Evolutionary conservation across 2,113 vertebrate genomes (phyloP).

Genomic region (Delphinus delphis): DNA sequence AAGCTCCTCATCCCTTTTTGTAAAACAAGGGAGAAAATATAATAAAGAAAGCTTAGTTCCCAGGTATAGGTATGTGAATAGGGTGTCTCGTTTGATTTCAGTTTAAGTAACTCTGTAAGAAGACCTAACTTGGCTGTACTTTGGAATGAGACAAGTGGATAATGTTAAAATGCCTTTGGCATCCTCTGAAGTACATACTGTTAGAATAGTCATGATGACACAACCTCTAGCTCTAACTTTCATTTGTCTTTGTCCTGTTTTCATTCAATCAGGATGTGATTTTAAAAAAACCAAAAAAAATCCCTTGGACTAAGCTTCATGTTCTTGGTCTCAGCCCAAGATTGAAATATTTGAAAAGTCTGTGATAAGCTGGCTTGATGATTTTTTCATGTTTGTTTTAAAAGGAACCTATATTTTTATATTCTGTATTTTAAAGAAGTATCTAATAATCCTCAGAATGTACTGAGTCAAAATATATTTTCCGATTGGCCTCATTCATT

Average conservation of each 20-base stretch:
- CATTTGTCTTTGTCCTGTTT: slow-evolving; percentile 37
- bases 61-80: background rate
- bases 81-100: background rate
- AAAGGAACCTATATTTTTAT: background rate
- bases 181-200: background rate
- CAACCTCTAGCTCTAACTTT: background rate
- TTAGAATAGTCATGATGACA: background rate
- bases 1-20: background rate
- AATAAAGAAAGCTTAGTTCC: background rate
- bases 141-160: background rate
- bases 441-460: background rate
- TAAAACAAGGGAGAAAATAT: background rate
- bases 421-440: background rate
- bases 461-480: background rate
- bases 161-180: background rate
- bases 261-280: slow-evolving; percentile 15
- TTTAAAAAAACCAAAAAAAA: background rate
- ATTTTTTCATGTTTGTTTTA: slow-evolving; percentile 1
- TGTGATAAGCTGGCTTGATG: background rate
- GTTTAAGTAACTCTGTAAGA: background rate
- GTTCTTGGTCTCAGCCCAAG: background rate
- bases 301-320: background rate
- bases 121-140: background rate
- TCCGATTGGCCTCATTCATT: background rate
- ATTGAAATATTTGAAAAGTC: slow-evolving; percentile 15